Base-by-base conservation (phyloP, 2,888 invertebrate genomes). In the Pollenia angustigena region DNA sequence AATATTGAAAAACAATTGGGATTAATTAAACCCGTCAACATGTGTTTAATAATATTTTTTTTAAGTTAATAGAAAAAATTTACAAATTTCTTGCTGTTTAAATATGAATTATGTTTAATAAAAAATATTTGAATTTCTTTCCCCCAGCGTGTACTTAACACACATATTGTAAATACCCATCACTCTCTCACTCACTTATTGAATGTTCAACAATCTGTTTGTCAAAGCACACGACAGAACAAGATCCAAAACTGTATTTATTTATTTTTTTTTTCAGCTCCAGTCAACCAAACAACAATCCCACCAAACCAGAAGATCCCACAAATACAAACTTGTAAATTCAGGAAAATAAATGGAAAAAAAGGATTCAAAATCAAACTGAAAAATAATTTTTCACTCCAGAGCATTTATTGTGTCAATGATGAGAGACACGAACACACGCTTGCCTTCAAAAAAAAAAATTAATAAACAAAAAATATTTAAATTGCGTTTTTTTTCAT, bases 381-480 rank as follows among this genome's bases (percentile, higher is more conserved):
- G 83, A 83, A 88, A 89, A 89, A 85, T 88, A 89, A 89, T 89
- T 89, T 89, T 89, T 89, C 89, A 88, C 89, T 84, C 85, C 85
- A 88, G 56, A 78, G 85, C 80, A 81, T 87, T 87, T 88, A 88
- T 88, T 89, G 71, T 86, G 83, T 84, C 84, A 74, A 72, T 81
- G 80, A 66, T 72, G 83, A 64, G 56, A 68, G 75, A 60, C 75
- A 81, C 64, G 62, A 64, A 71, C 54, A 72, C 44, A 54, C 58
- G 16, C 64, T 44, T 50, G 44, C 48, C 68, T n/a, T n/a, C n/a
- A n/a, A 52, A 84, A 66, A 60, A 58, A 72, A 11, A 54, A 32
- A 50, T 87, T 62, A 60, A 40, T 62, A 80, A 71, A n/a, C n/a
- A n/a, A 74, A 81, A 87, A 88, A 85, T 89, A 89, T 89, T 89